Evolutionary conservation across 2,888 invertebrate genomes (phyloP).

Genomic region (Macaria liturata): DNA sequence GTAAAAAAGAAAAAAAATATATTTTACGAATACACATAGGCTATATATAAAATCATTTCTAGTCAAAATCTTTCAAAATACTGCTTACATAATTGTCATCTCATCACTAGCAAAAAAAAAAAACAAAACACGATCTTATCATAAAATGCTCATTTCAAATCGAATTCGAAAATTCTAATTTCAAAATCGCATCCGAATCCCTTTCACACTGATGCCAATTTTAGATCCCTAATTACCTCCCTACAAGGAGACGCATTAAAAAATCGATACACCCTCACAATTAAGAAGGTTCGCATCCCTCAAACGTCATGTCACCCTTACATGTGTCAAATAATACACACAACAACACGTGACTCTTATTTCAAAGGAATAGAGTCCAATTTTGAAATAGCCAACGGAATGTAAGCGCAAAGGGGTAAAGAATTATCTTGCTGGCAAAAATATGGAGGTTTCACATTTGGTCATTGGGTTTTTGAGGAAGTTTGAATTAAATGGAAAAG

Average conservation of each 20-base stretch:
- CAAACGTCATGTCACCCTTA: constrained; percentile 63
- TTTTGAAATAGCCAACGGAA: constrained; percentile 32
- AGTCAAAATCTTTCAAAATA: too few relatives aligned
- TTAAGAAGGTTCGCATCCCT: constrained; percentile 76
- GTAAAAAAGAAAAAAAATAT: too few relatives aligned
- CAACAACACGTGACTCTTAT: constrained; percentile 33
- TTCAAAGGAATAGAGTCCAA: constrained; percentile 36
- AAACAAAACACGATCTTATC: too few relatives aligned
- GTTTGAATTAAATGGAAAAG: constrained; percentile 2
- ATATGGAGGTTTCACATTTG: constrained; percentile 25
- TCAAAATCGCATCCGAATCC: constrained; percentile 3
- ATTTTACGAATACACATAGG: too few relatives aligned
- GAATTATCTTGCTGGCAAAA: constrained; percentile 34
- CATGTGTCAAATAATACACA: constrained; percentile 22
- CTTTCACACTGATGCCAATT: constrained; percentile 26
- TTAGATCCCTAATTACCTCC: constrained; percentile 38
- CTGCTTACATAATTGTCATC: too few relatives aligned
- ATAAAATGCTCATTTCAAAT: too few relatives aligned
- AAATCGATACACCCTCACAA: constrained; percentile 78
- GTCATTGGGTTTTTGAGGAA: constrained; percentile 23
- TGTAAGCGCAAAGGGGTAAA: constrained; percentile 33
- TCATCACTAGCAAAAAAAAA: too few relatives aligned
- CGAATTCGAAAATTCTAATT: background rate
- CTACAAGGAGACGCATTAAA: constrained; percentile 62
- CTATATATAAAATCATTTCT: too few relatives aligned